These are phyloP conservation scores for Clarias fuscus DNA, from an alignment of 2,797 vertebrate species.

Conservation along the genomic window DNA sequence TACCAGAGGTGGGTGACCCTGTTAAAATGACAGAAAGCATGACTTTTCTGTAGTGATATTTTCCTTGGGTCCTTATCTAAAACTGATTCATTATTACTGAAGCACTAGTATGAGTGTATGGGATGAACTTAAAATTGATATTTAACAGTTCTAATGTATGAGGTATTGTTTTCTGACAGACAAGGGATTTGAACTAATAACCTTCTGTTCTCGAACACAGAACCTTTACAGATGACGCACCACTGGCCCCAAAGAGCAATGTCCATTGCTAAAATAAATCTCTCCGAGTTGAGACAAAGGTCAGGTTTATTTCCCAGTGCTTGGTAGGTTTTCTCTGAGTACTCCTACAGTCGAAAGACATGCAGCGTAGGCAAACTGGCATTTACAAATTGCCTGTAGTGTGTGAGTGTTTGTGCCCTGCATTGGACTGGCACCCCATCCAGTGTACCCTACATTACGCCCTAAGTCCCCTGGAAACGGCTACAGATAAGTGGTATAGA, in stretches of 20 bases:
- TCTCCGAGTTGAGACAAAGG: not conserved
- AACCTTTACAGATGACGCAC: not conserved
- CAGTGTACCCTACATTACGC: no score
- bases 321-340: no score
- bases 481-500: no score
- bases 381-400: no score
- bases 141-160: not conserved
- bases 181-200: not conserved
- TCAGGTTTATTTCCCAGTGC: not conserved
- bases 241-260: not conserved
- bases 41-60: not conserved
- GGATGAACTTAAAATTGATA: not conserved
- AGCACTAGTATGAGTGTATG: not conserved
- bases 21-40: conserved; percentile 19
- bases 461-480: no score
- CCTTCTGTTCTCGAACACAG: no score
- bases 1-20: conserved; percentile 91
- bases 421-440: no score
- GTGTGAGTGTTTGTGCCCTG: no score
- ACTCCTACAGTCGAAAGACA: no score
- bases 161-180: not conserved
- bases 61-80: not conserved
- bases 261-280: not conserved
- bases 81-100: not conserved
- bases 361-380: no score